Evolutionary conservation across 2,888 invertebrate species (phyloP), one percentile per base, ranked within the genome.

Genomic region (Machimus atricapillus): DNA sequence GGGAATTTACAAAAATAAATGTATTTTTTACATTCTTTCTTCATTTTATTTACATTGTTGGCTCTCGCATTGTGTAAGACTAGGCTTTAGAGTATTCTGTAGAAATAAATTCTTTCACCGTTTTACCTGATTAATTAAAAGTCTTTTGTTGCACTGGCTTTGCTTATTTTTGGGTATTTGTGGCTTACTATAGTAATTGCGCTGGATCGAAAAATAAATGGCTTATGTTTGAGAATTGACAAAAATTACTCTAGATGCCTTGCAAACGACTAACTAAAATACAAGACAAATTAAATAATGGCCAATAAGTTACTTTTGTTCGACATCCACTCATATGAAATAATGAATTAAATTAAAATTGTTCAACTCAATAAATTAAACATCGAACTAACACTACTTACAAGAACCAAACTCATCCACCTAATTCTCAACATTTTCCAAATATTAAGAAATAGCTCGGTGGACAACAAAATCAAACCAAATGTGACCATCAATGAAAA

Each of bases 1-100:
- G 37, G 56, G 58, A 58, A 82, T 82, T 82, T 82, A 82, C 58
- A 82, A 82, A 82, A 82, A 82, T 82, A 82, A 82, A 58, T 82
- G 58, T 56, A 81, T 82, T 82, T 82, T 82, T 82, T 58, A 56
- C 56, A 52, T 82, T 82, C 66, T 66, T 58, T 79, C 79, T 56
- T 79, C 66, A 23, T 66, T 76, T 52, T 82, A 82, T 82, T 56
- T 82, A 82, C 82, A 82, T 58, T 82, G 56, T 82, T 82, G 82
- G 82, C 82, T 82, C 66, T 82, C 58, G 58, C 37, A 31, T 52
- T 81, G 43, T 81, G 52, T 81, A 52, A 82, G 82, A 82, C 82
- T 82, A 82, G 82, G 82, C 82, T 82, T 82, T 82, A 82, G 82
- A 82, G 58, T 66, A 82, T 66, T 58, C 14, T 58, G 40, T 34